A percentile compares a stretch with the other conserved stretches of the same genome.
Conservation (phyloP, 2,797 vertebrate species). For the Diglossa cyanea region DNA sequence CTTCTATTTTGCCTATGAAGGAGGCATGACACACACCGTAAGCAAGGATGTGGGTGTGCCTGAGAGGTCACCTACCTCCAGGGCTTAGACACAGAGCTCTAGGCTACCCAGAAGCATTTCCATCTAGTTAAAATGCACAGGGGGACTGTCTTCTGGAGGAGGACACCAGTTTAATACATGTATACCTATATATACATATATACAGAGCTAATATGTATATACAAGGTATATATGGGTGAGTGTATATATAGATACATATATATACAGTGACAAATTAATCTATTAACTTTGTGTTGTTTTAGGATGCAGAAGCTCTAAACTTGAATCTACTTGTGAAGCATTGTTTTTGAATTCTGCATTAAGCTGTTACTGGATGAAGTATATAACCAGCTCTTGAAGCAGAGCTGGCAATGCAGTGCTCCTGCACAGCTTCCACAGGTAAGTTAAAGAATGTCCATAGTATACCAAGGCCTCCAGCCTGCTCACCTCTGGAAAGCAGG, state of each 20-base stretch:
- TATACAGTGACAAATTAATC: background rate
- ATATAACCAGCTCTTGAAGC: background rate
- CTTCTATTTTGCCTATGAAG: background rate
- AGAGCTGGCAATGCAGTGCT: background rate
- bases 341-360: background rate
- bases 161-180: background rate
- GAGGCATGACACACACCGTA: background rate
- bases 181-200: no score
- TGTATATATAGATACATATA: background rate
- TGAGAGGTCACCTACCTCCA: background rate
- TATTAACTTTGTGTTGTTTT: background rate
- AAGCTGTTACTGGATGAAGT: background rate
- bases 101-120: background rate
- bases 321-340: background rate
- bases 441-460: background rate
- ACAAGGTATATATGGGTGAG: background rate
- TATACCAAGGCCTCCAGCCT: background rate
- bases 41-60: background rate
- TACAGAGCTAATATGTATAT: background rate
- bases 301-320: background rate
- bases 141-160: background rate
- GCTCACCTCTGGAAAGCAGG: background rate
- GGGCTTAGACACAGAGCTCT: background rate
- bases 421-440: background rate
- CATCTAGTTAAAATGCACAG: background rate